These are phyloP conservation scores for Antechinus flavipes DNA, from an alignment of 2,113 vertebrate genomes.

Conservation along the genomic window DNA sequence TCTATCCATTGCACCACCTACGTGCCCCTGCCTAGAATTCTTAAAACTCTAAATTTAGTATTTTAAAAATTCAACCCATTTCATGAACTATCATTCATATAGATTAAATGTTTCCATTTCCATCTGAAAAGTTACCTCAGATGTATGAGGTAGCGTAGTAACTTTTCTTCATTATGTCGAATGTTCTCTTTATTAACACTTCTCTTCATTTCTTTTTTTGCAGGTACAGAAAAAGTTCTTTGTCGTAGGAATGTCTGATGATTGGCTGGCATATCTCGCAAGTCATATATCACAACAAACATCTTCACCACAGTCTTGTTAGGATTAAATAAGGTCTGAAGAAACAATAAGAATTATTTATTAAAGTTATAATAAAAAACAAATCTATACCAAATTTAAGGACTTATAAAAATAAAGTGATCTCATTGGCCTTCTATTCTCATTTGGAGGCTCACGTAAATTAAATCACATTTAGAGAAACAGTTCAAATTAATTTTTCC, in stretches of 20 bases:
- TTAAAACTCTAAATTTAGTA: background rate
- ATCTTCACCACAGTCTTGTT: constrained; percentile 99
- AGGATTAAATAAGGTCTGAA: constrained; percentile 99
- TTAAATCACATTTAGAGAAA: constrained; percentile 39
- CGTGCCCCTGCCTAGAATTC: background rate
- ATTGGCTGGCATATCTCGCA: constrained; percentile 97
- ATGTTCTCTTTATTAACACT: constrained; percentile 89
- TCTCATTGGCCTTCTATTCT: constrained; percentile 15
- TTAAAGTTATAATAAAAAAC: constrained; percentile 40
- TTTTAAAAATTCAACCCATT: background rate
- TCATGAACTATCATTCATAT: constrained; percentile 21
- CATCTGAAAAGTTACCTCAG: constrained; percentile 89
- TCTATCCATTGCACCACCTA: no score
- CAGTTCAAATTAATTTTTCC: constrained; percentile 43
- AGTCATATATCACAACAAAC: constrained; percentile 99
- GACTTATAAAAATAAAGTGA: constrained; percentile 24
- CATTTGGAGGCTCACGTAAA: constrained; percentile 34
- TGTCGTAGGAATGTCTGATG: constrained; percentile 99
- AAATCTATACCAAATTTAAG: constrained; percentile 19
- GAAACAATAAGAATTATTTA: constrained; percentile 70
- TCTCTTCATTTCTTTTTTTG: constrained; percentile 92
- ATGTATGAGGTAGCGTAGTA: constrained; percentile 99
- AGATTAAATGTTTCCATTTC: constrained; percentile 18
- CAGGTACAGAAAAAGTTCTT: constrained; percentile 98
- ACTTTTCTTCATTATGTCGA: constrained; percentile 89